Percentiles rank a stretch among this genome's conserved stretches.
Conservation (phyloP, 2,113 vertebrate genomes). For the Syrrhaptes paradoxus region DNA sequence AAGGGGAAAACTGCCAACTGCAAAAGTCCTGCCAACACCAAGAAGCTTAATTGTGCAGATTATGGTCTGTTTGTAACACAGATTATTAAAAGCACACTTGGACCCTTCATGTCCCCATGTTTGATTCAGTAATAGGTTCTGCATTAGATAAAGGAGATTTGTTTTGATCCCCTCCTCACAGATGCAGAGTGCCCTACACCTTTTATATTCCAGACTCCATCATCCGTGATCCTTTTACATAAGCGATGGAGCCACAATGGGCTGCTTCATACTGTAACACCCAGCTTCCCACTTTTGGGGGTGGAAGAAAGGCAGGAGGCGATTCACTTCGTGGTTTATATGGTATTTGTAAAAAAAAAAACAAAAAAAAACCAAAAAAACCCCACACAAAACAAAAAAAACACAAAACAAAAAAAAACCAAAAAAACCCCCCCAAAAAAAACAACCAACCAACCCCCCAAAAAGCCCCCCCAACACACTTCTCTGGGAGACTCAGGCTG, state of each 20-base stretch:
- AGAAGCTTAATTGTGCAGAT: slow-evolving; percentile 70
- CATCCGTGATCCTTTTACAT: neutral
- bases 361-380: no score
- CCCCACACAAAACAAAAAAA: neutral
- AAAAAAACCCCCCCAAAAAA: no score
- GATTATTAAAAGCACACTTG: slow-evolving; percentile 67
- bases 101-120: neutral
- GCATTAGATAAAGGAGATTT: slow-evolving; percentile 59
- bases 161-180: slow-evolving; percentile 9
- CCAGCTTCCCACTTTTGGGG: neutral
- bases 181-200: slow-evolving; percentile 18
- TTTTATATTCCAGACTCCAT: slow-evolving; percentile 12
- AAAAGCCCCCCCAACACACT: no score
- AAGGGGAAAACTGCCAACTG: slow-evolving; percentile 57
- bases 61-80: slow-evolving; percentile 65
- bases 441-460: neutral
- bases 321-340: neutral
- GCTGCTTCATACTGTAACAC: neutral
- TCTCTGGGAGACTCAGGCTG: neutral
- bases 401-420: neutral
- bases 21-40: slow-evolving; percentile 59
- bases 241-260: neutral
- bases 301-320: neutral
- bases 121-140: slow-evolving; percentile 48
- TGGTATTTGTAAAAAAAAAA: neutral